These are phyloP conservation scores for Tipula unca DNA, from an alignment of 2,888 invertebrate genomes.

Conservation along the genomic window DNA sequence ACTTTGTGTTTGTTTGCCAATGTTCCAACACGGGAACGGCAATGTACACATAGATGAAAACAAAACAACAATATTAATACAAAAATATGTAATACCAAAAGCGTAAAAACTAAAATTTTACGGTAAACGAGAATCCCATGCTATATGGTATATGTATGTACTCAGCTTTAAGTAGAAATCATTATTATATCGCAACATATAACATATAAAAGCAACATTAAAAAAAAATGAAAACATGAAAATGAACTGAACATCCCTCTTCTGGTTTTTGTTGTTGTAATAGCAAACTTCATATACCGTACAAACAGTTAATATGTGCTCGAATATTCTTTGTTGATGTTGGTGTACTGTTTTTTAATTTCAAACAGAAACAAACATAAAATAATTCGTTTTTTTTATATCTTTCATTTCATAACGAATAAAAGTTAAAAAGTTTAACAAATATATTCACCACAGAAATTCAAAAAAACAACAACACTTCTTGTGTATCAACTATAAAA, in stretches of 20 bases:
- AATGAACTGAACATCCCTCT: not conserved
- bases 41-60: not conserved
- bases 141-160: not conserved
- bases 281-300: not conserved
- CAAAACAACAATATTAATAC: not conserved
- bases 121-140: not conserved
- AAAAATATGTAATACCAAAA: not conserved
- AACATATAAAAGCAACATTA: not conserved
- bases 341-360: not conserved
- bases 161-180: slow-evolving; percentile 14
- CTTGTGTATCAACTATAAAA: no score
- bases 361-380: not conserved
- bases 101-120: not conserved
- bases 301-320: not conserved
- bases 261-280: not conserved
- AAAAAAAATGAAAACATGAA: not conserved
- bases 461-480: no score
- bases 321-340: not conserved
- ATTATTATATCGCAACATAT: not conserved
- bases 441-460: not conserved
- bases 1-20: not conserved
- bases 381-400: not conserved
- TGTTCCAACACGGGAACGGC: not conserved
- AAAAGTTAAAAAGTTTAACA: not conserved
- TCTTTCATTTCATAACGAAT: not conserved